Evolutionary conservation across 2,888 invertebrate species (phyloP).

Genomic region (Nipponacmea schrenckii): DNA sequence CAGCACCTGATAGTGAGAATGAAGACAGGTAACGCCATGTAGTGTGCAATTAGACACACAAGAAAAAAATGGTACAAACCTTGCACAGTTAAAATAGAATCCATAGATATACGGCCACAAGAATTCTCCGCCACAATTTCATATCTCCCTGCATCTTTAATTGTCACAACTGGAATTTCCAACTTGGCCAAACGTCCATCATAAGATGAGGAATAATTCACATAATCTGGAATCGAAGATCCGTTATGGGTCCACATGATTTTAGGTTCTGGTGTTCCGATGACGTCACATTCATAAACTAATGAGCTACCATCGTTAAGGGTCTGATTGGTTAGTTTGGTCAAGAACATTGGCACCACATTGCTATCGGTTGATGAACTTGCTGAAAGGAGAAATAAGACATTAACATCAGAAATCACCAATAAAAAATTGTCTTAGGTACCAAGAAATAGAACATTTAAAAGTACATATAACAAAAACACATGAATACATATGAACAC

Average conservation of each 20-base stretch:
- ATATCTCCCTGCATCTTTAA: constrained; percentile 51
- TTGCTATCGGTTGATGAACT: constrained; percentile 34
- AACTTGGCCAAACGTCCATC: constrained; percentile 53
- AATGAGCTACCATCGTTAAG: constrained; percentile 45
- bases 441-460: background rate
- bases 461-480: background rate
- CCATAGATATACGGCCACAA: constrained; percentile 48
- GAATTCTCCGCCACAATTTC: constrained; percentile 50
- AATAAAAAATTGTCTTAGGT: background rate
- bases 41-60: too few species aligned
- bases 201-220: constrained; percentile 35
- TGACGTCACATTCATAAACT: constrained; percentile 53
- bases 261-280: constrained; percentile 51
- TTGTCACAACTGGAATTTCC: constrained; percentile 39
- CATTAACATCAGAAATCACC: background rate
- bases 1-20: too few species aligned
- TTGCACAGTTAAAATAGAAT: constrained; percentile 48
- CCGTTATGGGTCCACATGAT: constrained; percentile 50
- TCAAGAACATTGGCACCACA: constrained; percentile 53
- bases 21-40: too few species aligned
- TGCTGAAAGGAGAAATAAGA: constrained; percentile 23
- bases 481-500: background rate
- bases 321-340: constrained; percentile 42
- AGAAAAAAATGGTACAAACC: constrained; percentile 30
- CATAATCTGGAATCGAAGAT: constrained; percentile 27